Conservation (phyloP, 2,797 vertebrate genomes). For the Centroberyx gerrardi region DNA sequence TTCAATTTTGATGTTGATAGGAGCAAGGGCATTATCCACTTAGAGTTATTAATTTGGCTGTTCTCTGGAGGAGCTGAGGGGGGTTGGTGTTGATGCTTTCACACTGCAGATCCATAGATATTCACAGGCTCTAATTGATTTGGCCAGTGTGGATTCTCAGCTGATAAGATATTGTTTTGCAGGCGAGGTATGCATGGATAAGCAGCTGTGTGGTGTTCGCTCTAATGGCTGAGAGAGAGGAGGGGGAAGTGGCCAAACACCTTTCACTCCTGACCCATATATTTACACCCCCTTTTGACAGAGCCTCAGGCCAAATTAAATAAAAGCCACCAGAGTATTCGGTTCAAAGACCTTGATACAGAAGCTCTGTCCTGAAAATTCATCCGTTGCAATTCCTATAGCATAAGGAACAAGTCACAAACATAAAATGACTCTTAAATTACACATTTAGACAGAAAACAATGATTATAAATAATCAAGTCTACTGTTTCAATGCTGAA, state of each 20-base stretch:
- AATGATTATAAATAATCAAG: constrained; percentile 7
- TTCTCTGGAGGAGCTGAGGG: constrained; percentile 85
- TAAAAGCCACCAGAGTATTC: constrained; percentile 58
- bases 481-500: constrained; percentile 6
- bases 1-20: constrained; percentile 88
- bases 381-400: neutral
- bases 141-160: constrained; percentile 81
- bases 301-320: constrained; percentile 64
- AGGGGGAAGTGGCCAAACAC: constrained; percentile 53
- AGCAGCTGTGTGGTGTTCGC: constrained; percentile 84
- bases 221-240: constrained; percentile 79
- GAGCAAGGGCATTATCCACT: constrained; percentile 87
- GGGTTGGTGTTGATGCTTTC: constrained; percentile 77
- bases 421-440: neutral
- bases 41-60: constrained; percentile 89
- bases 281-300: constrained; percentile 74
- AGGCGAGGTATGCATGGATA: constrained; percentile 81
- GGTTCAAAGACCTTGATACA: constrained; percentile 45
- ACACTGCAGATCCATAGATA: constrained; percentile 82
- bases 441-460: neutral
- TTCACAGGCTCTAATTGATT: constrained; percentile 90
- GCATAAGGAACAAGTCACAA: constrained; percentile 4
- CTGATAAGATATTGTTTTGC: constrained; percentile 87
- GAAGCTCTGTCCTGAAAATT: constrained; percentile 4
- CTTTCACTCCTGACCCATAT: constrained; percentile 74